Base-by-base conservation (phyloP, 2,797 vertebrate genomes). In the Zalophus californianus region DNA sequence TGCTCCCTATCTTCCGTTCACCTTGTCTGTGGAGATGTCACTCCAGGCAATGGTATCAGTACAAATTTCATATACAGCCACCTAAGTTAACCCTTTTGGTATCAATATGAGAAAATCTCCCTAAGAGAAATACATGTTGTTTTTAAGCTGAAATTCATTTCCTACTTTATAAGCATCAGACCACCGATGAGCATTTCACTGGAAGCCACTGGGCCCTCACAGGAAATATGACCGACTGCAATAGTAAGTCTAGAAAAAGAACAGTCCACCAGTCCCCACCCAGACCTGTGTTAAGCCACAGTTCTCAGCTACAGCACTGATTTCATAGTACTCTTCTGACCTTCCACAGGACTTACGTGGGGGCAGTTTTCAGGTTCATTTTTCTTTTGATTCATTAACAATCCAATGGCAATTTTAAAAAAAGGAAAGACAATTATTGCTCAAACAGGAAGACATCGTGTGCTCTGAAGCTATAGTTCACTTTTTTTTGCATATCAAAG, bases 361-460 rank as follows among this genome's bases (percentile, higher is more conserved):
- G 50, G 85, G 82, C 23, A 60, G 27, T 23, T 86, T 56, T 90
- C 72, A 32, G 25, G 27, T 54, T 64, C 90, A 21, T 66, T 48
- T 95, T 96, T 79, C 85, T 95, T 95, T 89, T 56, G 41, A 90
- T 84, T 90, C 80, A 86, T 70, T 62, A 90, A 80, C 87, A 95
- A 86, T 60, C 68, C 94, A 93, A 50, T 2, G 27, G 41, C 32
- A 79, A 80, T 54, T 96, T 87, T 54, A 25, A 82, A 91, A 83
- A 95, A 83, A 95, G 62, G 83, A 90, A 96, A 90, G 58, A 75
- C 93, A 89, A 87, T 35, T 66, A 85, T 73, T 80, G 20, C 72
- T 78, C 85, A 87, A 77, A 91, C 10, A 93, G 62, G 80, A 97
- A 96, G 92, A 70, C 41, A 44, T 25, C 68, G 15, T 87, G n/a